These are phyloP conservation scores for Leptinotarsa defecta DNA, from an alignment of 1,140 invertebrate genomes.

Conservation along the genomic window DNA sequence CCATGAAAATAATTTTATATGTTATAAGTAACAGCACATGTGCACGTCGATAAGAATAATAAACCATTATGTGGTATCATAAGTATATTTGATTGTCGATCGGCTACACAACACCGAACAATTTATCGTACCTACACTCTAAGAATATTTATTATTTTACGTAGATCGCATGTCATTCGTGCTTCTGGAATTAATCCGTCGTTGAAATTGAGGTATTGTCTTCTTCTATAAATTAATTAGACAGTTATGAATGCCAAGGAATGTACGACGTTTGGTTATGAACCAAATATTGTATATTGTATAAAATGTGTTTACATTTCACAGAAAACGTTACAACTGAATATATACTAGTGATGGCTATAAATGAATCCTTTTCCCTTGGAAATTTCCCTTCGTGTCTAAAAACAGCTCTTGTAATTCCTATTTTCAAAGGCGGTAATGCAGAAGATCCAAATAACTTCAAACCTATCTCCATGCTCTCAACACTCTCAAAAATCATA, in stretches of 20 bases:
- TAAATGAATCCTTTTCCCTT: no score
- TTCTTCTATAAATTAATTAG: background rate
- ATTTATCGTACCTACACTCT: slow-evolving; percentile 29
- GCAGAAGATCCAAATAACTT: no score
- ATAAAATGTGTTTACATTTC: no score
- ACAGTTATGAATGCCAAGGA: background rate
- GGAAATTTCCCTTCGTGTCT: no score
- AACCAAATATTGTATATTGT: no score
- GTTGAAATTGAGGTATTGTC: background rate
- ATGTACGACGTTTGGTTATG: no score
- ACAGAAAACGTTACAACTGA: no score
- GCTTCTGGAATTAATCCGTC: background rate
- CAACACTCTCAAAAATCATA: no score
- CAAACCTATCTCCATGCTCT: no score
- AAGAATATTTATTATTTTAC: slow-evolving; percentile 24
- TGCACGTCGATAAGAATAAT: slow-evolving; percentile 32
- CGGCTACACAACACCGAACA: slow-evolving; percentile 24
- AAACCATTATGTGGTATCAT: slow-evolving; percentile 29
- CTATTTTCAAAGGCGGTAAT: no score
- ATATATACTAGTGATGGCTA: no score
- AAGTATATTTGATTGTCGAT: slow-evolving; percentile 37
- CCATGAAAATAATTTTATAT: slow-evolving; percentile 37
- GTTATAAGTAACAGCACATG: slow-evolving; percentile 40
- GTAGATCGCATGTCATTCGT: slow-evolving; percentile 1
- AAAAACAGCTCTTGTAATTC: no score